Evolutionary conservation across 2,888 invertebrate genomes (phyloP).

Genomic region (Lamproptera curius): DNA sequence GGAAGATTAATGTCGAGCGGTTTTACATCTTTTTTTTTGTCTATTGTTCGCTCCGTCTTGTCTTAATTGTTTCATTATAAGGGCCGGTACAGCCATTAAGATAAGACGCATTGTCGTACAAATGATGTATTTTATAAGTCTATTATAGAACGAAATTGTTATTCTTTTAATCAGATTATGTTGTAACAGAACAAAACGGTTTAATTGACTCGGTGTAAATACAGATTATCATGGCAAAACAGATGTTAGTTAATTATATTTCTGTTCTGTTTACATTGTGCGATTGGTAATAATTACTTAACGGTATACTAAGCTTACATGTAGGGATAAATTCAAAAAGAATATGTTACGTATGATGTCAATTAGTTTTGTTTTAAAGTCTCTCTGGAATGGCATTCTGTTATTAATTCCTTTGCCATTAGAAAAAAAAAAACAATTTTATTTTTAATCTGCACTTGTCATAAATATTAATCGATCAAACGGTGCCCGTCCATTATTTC

Average conservation of each 20-base stretch:
- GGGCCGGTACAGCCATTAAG: conserved; percentile 46
- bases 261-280: neutral
- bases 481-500: conserved; percentile 1
- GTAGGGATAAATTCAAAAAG: neutral
- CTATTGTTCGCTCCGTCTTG: conserved; percentile 41
- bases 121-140: conserved; percentile 16
- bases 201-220: conserved; percentile 5
- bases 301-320: neutral
- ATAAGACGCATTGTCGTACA: conserved; percentile 35
- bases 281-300: neutral
- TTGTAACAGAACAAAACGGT: neutral
- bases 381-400: too few species aligned
- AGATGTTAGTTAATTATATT: too few species aligned
- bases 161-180: conserved; percentile 5
- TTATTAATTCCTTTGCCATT: too few species aligned
- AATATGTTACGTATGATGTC: too few species aligned
- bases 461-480: neutral
- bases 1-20: conserved; percentile 54
- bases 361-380: too few species aligned
- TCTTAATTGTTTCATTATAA: conserved; percentile 66
- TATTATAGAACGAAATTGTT: conserved; percentile 6
- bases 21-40: conserved; percentile 29
- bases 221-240: too few species aligned
- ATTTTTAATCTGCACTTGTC: too few species aligned
- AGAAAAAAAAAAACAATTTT: too few species aligned